Conservation (phyloP, 2,113 vertebrate species). For the Nothocercus julius region DNA sequence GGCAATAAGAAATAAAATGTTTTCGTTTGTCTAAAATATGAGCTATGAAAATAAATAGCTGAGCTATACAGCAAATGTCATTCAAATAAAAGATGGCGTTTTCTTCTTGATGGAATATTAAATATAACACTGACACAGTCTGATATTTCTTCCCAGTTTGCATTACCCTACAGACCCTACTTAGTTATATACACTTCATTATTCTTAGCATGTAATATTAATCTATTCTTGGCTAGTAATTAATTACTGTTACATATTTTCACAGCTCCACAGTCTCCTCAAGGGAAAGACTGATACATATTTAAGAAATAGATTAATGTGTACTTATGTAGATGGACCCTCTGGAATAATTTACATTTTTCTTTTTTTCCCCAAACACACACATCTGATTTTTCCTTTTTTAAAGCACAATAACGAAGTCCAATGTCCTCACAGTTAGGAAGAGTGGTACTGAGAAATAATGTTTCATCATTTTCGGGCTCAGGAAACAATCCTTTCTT, state of each 20-base stretch:
- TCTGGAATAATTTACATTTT: constrained; percentile 60
- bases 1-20: constrained; percentile 22
- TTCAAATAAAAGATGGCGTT: background rate
- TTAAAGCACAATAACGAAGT: background rate
- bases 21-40: constrained; percentile 32
- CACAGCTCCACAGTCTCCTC: constrained; percentile 45
- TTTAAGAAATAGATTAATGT: constrained; percentile 59
- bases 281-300: constrained; percentile 14
- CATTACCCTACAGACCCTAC: background rate
- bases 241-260: constrained; percentile 70
- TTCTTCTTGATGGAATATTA: background rate
- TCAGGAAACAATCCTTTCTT: background rate
- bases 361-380: background rate
- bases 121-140: background rate
- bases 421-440: background rate
- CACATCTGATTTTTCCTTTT: background rate
- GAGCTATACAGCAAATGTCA: background rate
- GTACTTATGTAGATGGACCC: constrained; percentile 59
- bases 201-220: constrained; percentile 42
- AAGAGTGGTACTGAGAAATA: background rate
- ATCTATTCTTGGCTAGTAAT: constrained; percentile 58
- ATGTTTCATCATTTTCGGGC: background rate
- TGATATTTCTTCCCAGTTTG: background rate
- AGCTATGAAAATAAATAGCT: constrained; percentile 22
- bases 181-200: background rate